Evolutionary conservation across 2,888 invertebrate species (phyloP).

Genomic region (Tetragonisca angustula): DNA sequence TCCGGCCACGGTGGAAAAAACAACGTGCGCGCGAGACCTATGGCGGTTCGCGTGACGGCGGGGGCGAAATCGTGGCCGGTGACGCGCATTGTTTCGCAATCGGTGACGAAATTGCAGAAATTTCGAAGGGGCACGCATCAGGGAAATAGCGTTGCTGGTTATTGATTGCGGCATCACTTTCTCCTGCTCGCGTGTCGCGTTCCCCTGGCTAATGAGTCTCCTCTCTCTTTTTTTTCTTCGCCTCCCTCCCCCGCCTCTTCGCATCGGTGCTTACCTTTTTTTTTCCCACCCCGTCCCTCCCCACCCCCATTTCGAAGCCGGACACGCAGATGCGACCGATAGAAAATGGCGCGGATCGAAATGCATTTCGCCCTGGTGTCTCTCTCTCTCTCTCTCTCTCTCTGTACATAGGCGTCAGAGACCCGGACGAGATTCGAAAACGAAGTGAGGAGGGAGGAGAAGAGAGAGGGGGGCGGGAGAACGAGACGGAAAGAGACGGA

Average conservation of each 20-base stretch:
- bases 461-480: conserved; percentile 40
- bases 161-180: conserved; percentile 62
- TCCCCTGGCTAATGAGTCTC: conserved; percentile 57
- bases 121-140: conserved; percentile 45
- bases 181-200: conserved; percentile 42
- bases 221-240: conserved; percentile 7
- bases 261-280: neutral
- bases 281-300: neutral
- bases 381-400: conserved; percentile 1
- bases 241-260: neutral
- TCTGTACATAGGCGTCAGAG: conserved; percentile 63
- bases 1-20: neutral
- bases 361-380: conserved; percentile 70
- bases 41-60: neutral
- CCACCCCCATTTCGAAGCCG: conserved; percentile 34
- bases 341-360: conserved; percentile 69
- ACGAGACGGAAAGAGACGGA: conserved; percentile 37
- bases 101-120: conserved; percentile 53
- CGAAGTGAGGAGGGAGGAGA: conserved; percentile 52
- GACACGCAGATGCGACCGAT: conserved; percentile 61
- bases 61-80: neutral
- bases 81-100: conserved; percentile 49
- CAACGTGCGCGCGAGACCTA: neutral
- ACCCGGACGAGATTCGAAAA: conserved; percentile 69
- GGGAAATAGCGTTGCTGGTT: conserved; percentile 42